Evolutionary conservation across 2,797 vertebrate species (phyloP).

Genomic region (Australoheros facetus): DNA sequence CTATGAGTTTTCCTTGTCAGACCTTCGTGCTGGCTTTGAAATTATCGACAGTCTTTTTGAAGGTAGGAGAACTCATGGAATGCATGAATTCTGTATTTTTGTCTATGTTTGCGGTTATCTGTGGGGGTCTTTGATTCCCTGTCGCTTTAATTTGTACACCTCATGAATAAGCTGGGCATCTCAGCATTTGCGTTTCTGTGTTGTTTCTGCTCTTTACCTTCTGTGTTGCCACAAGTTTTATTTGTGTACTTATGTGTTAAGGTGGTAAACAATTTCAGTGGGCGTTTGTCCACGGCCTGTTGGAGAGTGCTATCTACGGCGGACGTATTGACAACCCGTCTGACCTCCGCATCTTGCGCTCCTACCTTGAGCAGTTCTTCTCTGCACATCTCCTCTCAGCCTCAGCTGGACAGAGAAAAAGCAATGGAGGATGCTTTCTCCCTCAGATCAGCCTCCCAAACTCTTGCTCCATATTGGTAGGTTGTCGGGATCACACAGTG

Average conservation of each 20-base stretch:
- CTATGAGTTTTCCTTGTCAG: conserved; percentile 96
- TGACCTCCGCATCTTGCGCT: conserved; percentile 92
- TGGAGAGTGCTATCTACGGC: conserved; percentile 96
- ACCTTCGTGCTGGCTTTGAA: conserved; percentile 93
- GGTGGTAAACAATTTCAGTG: conserved; percentile 89
- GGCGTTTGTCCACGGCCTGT: conserved; percentile 93
- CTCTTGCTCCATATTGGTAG: conserved; percentile 91
- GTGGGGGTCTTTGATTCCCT: background rate
- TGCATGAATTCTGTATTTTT: background rate
- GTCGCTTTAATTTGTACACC: background rate
- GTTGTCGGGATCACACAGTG: conserved; percentile 41
- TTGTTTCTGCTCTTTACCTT: conserved; percentile 3
- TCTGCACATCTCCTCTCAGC: conserved; percentile 81
- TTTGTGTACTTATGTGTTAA: conserved; percentile 56
- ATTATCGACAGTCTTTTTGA: conserved; percentile 94
- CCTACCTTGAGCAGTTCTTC: conserved; percentile 95
- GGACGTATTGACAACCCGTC: conserved; percentile 94
- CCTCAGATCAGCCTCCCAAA: conserved; percentile 86
- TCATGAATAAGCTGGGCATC: background rate
- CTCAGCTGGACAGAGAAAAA: conserved; percentile 72
- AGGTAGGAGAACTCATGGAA: conserved; percentile 76
- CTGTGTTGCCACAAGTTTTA: background rate
- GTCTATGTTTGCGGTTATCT: background rate
- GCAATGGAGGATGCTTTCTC: conserved; percentile 84
- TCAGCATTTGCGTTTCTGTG: conserved; percentile 12